Evolutionary conservation across 2,888 invertebrate genomes (phyloP).

Genomic region (Allacma fusca): DNA sequence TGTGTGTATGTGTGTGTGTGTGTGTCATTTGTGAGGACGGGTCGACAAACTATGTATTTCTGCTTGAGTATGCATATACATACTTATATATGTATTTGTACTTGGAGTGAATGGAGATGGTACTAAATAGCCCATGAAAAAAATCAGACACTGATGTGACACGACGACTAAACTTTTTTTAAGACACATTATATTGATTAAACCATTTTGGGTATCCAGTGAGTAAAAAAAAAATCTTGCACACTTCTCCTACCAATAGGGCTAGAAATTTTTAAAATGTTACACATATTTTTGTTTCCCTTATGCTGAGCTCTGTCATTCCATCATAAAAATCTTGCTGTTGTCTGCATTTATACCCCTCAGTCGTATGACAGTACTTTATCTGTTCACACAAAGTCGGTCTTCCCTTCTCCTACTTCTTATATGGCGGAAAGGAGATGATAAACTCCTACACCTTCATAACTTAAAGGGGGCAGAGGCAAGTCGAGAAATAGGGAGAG

Average conservation of each 20-base stretch:
- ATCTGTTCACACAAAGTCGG: neutral
- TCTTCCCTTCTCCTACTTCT: neutral
- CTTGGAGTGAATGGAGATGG: neutral
- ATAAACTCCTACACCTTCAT: neutral
- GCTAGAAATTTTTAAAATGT: neutral
- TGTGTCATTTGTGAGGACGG: too few species aligned
- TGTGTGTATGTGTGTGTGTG: too few species aligned
- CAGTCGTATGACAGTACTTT: neutral
- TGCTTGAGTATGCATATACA: too few species aligned
- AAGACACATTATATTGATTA: neutral
- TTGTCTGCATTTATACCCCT: neutral
- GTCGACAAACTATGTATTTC: too few species aligned
- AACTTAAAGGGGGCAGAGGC: neutral
- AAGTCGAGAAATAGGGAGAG: neutral
- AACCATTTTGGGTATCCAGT: neutral
- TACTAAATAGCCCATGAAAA: constrained; percentile 12
- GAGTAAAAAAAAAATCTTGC: neutral
- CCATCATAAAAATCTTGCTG: constrained; percentile 7
- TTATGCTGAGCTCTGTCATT: constrained; percentile 11
- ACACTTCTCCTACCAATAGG: too few species aligned
- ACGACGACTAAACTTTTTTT: neutral
- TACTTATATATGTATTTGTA: neutral
- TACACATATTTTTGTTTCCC: neutral
- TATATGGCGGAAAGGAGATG: neutral
- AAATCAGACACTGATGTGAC: constrained; percentile 3